phyloP scores from a whole-genome alignment of 2,888 invertebrate species.

The Rugalucina vietnamica region DNA sequence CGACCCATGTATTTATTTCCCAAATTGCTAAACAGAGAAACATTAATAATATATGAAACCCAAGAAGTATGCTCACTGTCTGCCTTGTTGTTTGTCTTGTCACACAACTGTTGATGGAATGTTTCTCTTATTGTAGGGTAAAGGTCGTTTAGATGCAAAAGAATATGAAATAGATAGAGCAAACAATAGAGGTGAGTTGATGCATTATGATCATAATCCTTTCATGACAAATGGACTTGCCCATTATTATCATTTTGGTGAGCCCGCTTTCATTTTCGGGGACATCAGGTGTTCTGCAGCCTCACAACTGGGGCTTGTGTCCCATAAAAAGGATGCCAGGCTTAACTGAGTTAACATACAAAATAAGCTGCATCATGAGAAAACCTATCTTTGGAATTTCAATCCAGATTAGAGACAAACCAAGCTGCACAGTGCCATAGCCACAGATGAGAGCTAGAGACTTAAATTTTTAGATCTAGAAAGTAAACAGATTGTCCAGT shows the following conservation, averaged over 20 bases:
- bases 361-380: no score
- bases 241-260: neutral
- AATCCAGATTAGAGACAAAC: no score
- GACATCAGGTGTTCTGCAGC: neutral
- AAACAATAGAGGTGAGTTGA: neutral
- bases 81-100: neutral
- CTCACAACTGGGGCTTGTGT: neutral
- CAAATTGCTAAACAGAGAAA: neutral
- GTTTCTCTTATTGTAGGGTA: neutral
- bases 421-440: no score
- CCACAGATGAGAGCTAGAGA: no score
- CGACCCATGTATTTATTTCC: neutral
- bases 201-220: neutral
- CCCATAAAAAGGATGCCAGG: no score
- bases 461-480: no score
- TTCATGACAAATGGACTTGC: neutral
- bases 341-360: no score
- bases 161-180: neutral
- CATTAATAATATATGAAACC: neutral
- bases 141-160: neutral
- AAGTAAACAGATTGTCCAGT: no score
- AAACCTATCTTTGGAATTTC: no score
- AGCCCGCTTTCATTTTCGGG: neutral
- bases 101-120: neutral
- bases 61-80: neutral